phyloP scores from a whole-genome alignment of 2,797 vertebrate genomes.

The Anisognathus igniventris region DNA sequence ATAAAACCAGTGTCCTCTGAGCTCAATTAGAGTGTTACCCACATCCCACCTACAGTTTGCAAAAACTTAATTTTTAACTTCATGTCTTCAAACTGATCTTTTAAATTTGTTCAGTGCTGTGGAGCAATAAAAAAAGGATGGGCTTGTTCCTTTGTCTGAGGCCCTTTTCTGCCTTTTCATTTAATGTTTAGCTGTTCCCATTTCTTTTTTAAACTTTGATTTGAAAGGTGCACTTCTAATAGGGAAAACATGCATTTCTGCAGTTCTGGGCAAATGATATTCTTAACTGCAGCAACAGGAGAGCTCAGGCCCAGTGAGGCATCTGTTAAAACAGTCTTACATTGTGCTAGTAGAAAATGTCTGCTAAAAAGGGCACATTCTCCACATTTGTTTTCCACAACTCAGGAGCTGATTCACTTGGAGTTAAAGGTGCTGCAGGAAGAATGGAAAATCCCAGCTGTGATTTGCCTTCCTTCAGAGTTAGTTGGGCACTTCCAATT shows the following conservation, averaged over 20 bases:
- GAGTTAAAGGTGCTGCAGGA: neutral
- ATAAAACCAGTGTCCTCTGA: neutral
- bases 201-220: neutral
- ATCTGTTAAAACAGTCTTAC: neutral
- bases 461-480: neutral
- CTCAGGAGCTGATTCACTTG: neutral
- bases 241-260: neutral
- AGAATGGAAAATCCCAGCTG: neutral
- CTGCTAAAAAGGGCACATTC: neutral
- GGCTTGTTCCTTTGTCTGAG: neutral
- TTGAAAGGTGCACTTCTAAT: neutral
- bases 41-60: neutral
- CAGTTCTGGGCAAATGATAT: neutral
- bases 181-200: neutral
- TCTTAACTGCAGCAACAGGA: neutral
- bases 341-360: neutral
- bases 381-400: neutral
- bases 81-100: neutral
- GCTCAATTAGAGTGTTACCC: neutral
- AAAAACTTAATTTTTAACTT: neutral
- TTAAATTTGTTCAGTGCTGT: neutral
- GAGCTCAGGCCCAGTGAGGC: neutral
- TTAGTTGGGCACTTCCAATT: neutral
- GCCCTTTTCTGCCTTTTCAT: neutral
- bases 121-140: neutral